These are phyloP conservation scores for Oryzias curvinotus DNA, from an alignment of 2,113 vertebrate genomes.

Conservation along the genomic window DNA sequence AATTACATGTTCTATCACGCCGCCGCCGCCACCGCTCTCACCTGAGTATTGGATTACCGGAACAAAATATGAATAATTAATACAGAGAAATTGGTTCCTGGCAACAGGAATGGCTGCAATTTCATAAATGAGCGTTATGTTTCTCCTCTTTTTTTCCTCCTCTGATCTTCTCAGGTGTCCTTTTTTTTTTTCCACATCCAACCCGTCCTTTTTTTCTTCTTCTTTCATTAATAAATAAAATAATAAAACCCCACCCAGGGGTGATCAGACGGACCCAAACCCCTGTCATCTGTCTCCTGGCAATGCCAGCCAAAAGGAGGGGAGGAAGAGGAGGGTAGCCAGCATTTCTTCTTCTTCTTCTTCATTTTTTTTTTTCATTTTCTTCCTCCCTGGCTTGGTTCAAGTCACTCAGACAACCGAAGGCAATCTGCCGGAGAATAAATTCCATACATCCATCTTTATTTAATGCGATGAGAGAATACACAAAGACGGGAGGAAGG, in stretches of 20 bases:
- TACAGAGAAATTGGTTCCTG: slow-evolving; percentile 95
- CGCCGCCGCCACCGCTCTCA: slow-evolving; percentile 80
- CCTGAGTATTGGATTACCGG: slow-evolving; percentile 99
- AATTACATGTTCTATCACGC: slow-evolving; percentile 84
- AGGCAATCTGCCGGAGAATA: slow-evolving; percentile 26
- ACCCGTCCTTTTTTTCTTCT: slow-evolving; percentile 26
- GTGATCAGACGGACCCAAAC: slow-evolving; percentile 69
- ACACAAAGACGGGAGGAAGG: slow-evolving; percentile 53
- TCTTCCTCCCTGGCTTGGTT: slow-evolving; percentile 43
- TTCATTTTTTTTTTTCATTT: slow-evolving; percentile 25
- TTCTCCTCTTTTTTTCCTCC: slow-evolving; percentile 59
- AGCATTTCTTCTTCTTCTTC: slow-evolving; percentile 57
- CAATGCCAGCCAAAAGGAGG: slow-evolving; percentile 60
- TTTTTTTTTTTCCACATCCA: no score
- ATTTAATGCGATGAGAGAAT: slow-evolving; percentile 63
- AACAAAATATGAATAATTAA: slow-evolving; percentile 99
- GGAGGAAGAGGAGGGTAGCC: slow-evolving; percentile 50
- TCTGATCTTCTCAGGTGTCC: slow-evolving; percentile 69
- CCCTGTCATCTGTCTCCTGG: slow-evolving; percentile 72
- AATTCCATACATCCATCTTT: slow-evolving; percentile 67
- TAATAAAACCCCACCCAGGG: slow-evolving; percentile 68
- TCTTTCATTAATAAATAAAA: slow-evolving; percentile 71
- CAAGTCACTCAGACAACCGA: slow-evolving; percentile 43
- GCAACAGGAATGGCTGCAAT: slow-evolving; percentile 91
- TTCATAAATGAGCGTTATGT: slow-evolving; percentile 96